Conservation (phyloP, 2,888 invertebrate genomes). For the Chirona hameri region DNA sequence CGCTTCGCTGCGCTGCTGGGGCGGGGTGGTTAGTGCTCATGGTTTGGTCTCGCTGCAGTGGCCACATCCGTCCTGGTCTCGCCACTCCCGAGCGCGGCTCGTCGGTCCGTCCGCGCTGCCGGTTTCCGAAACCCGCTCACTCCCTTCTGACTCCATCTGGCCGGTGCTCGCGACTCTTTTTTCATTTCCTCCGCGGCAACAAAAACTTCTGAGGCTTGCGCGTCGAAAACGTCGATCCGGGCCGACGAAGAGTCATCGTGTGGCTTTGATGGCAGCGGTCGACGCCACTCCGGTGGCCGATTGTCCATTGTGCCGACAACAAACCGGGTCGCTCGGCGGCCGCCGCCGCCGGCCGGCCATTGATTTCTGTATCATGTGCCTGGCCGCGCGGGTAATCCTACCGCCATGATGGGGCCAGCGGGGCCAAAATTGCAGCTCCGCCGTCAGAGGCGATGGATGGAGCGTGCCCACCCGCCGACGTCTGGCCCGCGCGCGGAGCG, state of each 20-base stretch:
- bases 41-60: no score
- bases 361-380: constrained; percentile 4
- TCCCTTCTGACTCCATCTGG: no score
- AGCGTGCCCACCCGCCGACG: no score
- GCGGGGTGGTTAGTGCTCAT: no score
- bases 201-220: neutral
- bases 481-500: no score
- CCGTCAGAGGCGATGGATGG: neutral
- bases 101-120: no score
- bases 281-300: neutral
- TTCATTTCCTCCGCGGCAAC: neutral
- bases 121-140: no score
- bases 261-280: neutral
- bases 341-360: neutral
- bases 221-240: neutral
- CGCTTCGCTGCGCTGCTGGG: no score
- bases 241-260: neutral
- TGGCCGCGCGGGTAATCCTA: neutral
- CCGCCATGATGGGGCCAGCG: neutral
- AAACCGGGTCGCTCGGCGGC: neutral
- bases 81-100: no score
- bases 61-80: no score
- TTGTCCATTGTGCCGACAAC: neutral
- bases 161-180: neutral
- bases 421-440: neutral